Evolutionary conservation across 2,797 vertebrate species (phyloP), one percentile per base, ranked within the genome.

Genomic region (Falco rusticolus): DNA sequence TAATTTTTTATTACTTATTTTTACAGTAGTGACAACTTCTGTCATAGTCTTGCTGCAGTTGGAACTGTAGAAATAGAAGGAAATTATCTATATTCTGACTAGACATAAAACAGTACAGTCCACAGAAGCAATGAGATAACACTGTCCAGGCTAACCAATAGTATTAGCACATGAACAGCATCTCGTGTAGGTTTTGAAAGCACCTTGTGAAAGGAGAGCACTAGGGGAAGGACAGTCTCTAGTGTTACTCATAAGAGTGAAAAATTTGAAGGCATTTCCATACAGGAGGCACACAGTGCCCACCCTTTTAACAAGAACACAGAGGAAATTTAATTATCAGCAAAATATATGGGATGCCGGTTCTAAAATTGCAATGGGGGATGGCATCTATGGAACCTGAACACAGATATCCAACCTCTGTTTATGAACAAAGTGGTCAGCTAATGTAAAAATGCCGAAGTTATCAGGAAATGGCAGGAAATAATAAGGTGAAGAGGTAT

Each of bases 321-420:
- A 18, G 37, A 65, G 26, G 31, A 64, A 50, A 66, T 33, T 10
- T 48, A 64, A 71, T 48, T 11, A 51, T 14, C 11, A 2, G 22
- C 33, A 66, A 72, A 80, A 57, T 24, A 51, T 4, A 18, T 13
- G 19, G 29, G 47, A 66, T 53, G 13, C 13, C 28, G 39, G 22
- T 66, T 81, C 61, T 53, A 39, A 66, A 60, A 47, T 24, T 16
- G n/a, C 13, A 31, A 31, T 20, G 8, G 8, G 7, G 13, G 11
- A 70, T n/a, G 22, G 47, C 8, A 16, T 17, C 29, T 51, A 7
- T 0, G 0, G 26, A 80, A 51, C n/a, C 16, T 11, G 14, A 33
- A 48, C 29, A 47, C 24, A 53, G 53, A 39, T 15, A 39, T 11
- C 20, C 47, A 60, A 20, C 16, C 22, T 71, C 33, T 66, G 26